These are phyloP conservation scores for Ips typographus DNA, from an alignment of 1,140 invertebrate genomes.

Conservation along the genomic window DNA sequence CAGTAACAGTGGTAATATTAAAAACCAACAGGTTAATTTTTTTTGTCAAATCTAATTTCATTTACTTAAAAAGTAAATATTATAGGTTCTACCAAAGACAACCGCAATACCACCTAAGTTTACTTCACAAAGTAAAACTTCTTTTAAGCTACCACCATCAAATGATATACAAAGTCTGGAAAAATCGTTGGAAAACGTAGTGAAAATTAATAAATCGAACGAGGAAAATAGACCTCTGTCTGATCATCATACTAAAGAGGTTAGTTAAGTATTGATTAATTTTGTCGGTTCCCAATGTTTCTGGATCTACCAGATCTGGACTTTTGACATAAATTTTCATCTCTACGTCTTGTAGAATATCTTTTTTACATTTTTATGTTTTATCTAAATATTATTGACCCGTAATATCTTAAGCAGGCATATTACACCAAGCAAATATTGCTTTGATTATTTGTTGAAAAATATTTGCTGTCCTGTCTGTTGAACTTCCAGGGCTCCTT, in stretches of 20 bases:
- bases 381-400: too few species aligned
- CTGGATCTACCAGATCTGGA: too few species aligned
- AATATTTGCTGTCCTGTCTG: too few species aligned
- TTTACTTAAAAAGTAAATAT: constrained; percentile 9
- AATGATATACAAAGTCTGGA: constrained; percentile 44
- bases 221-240: constrained; percentile 31
- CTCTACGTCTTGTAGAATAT: too few species aligned
- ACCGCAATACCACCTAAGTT: constrained; percentile 11
- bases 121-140: constrained; percentile 6
- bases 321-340: too few species aligned
- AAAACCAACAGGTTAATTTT: constrained; percentile 15
- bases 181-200: constrained; percentile 43
- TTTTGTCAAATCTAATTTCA: neutral
- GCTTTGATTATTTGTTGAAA: too few species aligned
- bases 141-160: constrained; percentile 11
- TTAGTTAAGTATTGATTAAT: neutral
- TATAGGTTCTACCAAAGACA: constrained; percentile 20
- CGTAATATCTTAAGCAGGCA: too few species aligned
- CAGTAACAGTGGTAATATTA: constrained; percentile 9
- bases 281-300: too few species aligned
- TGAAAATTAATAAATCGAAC: constrained; percentile 35
- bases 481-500: too few species aligned
- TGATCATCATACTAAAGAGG: constrained; percentile 10
- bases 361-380: too few species aligned
- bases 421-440: too few species aligned